Base-by-base conservation (phyloP, 2,888 invertebrate genomes). In the Coelinius sp. region DNA sequence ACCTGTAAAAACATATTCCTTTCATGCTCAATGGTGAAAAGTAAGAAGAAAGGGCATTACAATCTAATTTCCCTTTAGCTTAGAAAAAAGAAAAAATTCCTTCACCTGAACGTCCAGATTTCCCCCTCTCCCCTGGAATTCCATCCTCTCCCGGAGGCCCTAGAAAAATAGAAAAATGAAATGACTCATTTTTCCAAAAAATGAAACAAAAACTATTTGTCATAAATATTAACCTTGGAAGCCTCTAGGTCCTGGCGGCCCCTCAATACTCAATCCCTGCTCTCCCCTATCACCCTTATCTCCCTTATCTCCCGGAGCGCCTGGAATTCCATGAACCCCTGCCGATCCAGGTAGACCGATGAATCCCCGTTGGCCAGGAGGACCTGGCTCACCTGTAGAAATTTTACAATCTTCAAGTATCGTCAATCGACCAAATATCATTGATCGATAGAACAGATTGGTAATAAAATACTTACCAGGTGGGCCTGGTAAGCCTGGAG, bases 251-350 rank as follows among this genome's bases (percentile, higher is more conserved):
- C 96, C 96, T 67, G 91, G 90, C 0, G 92, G 91, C 0, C 96
- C 96, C 80, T 93, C 93, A 14, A 92, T 82, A 0, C 95, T 95
- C 2, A 93, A 88, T 0, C 95, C 96, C 82, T 93, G 92, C 0
- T 90, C 88, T 31, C 91, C 93, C 78, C 92, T 88, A 17, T 94
- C 94, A 0, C 95, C 95, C 82, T 93, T 94, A 71, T 93, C 92
- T 0, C 94, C 94, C 75, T 91, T 90, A 77, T 92, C 92, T 0
- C 94, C 94, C 5, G 89, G 83, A 0, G 88, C 83, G 0, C 95
- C 95, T 0, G 59, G 88, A 8, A 88, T 86, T 1, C 95, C 95
- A 12, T 88, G 84, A 3, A 90, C 86, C 17, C 93, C 93, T 53
- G 90, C 88, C 8, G 90, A 88, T 27, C 92, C 92, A 0, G 92